Base-by-base conservation (phyloP, 1,140 invertebrate species). In the Antheraea pernyi region DNA sequence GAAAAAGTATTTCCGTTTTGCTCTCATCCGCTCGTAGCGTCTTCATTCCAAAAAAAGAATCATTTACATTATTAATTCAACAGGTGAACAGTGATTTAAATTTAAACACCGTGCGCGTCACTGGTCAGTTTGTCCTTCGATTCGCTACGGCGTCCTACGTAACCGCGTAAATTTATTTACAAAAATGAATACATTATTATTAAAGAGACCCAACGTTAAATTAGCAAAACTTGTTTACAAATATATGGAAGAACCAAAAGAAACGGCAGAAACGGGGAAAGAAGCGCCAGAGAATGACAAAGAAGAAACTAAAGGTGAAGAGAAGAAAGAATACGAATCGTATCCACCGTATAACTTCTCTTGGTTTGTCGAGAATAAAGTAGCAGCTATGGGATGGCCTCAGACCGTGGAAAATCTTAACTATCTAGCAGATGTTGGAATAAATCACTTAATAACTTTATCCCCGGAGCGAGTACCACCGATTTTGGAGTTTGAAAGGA, bases 391-490 rank as follows among this genome's bases (percentile, higher is more conserved):
- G 90, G 90, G 85, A 0, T 95, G 94, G 84, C 95, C 95, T 0
- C 92, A 93, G 67, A 93, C 88, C 3, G 83, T 91, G 11, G 93
- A 81, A 65, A 94, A 95, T 86, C 71, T 96, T 2, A 92, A 94
- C 48, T 96, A 93, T 83, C 76, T 96, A n/a, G 80, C 88, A 3
- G 88, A 94, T 30, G 83, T 91, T 36, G 94, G 94, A 78, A 94
- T 84, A 65, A 79, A 83, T 71, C 92, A 93, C 76, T 83, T 96
- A 16, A 92, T 96, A 8, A 95, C 94, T 0, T 78, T 96, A 53
- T 95, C 94, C 0, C 94, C 94, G 1, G 95, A 96, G 79, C 94
- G 92, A 75, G 83, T 89, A 48, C 95, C 95, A 11, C 93, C 94
- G 6, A 88, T 94, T 48, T 76, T 86, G 69, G 86, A 93, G 42